Conservation (phyloP, 2,888 invertebrate species). For the Eupeodes luniger region DNA sequence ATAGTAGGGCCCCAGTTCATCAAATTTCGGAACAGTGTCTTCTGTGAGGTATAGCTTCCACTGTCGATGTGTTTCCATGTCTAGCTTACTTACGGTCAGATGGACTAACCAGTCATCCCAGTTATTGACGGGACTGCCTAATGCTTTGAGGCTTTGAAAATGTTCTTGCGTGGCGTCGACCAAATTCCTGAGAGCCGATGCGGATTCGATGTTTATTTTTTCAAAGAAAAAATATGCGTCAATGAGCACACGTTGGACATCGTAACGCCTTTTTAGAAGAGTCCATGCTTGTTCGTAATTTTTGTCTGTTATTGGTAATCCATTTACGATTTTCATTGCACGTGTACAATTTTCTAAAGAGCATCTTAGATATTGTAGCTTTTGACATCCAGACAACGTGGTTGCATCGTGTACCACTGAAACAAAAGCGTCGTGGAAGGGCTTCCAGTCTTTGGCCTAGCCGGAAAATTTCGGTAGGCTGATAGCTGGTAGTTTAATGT, state of each 20-base stretch:
- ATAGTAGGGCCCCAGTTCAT: constrained; percentile 7
- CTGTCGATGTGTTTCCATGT: constrained; percentile 39
- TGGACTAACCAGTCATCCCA: constrained; percentile 61
- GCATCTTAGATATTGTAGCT: not conserved
- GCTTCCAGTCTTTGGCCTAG: constrained; percentile 1
- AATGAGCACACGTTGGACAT: constrained; percentile 45
- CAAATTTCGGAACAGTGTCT: constrained; percentile 30
- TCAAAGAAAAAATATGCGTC: constrained; percentile 26
- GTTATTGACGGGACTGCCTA: constrained; percentile 42
- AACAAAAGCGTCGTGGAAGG: not conserved
- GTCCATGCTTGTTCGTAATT: constrained; percentile 19
- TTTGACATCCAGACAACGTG: not conserved
- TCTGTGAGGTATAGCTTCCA: constrained; percentile 46
- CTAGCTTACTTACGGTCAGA: constrained; percentile 29
- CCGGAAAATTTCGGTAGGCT: constrained; percentile 11
- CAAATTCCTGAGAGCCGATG: constrained; percentile 7
- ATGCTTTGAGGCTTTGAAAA: constrained; percentile 34
- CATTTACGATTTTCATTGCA: constrained; percentile 10
- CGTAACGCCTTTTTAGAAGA: constrained; percentile 35
- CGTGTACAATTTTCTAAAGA: not conserved
- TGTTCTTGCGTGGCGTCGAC: constrained; percentile 33
- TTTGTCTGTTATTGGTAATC: not conserved
- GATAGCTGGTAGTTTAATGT: not conserved
- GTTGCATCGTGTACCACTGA: too few species aligned
- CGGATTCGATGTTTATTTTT: constrained; percentile 21